These are phyloP conservation scores for Coboldia fuscipes DNA, from an alignment of 1,140 invertebrate species.

Conservation along the genomic window DNA sequence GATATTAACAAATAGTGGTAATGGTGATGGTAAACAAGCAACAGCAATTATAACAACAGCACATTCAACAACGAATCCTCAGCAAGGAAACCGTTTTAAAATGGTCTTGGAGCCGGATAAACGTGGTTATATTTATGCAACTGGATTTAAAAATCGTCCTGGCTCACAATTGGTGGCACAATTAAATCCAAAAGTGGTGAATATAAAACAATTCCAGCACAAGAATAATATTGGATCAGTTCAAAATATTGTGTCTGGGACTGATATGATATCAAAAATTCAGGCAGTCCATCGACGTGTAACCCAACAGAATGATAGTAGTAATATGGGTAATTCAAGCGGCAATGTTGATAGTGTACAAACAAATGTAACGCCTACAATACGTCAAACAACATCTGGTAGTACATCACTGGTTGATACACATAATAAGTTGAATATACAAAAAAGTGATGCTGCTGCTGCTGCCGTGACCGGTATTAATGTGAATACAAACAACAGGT, in stretches of 20 bases:
- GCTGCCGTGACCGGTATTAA: neutral
- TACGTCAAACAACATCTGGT: neutral
- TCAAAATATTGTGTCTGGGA: neutral
- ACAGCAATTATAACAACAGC: neutral
- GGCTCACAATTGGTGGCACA: neutral
- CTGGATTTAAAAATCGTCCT: neutral
- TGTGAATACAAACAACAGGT: slow-evolving; percentile 4
- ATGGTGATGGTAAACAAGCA: neutral
- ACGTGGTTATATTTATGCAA: neutral
- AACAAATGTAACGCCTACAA: too few species aligned
- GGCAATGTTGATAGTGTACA: too few species aligned
- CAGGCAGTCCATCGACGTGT: too few species aligned
- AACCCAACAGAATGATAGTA: too few species aligned
- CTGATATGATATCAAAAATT: too few species aligned
- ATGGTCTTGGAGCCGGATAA: neutral
- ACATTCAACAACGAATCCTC: too few species aligned
- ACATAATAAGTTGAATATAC: neutral
- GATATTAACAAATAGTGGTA: neutral
- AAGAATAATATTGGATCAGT: neutral
- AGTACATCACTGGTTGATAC: neutral
- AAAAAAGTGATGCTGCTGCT: slow-evolving; percentile 1
- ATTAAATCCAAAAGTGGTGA: slow-evolving; percentile 1
- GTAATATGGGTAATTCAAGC: too few species aligned
- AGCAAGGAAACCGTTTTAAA: too few species aligned
- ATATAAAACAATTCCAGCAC: neutral